These are phyloP conservation scores for Grantiella picta DNA, from an alignment of 2,113 vertebrate species.

Conservation along the genomic window DNA sequence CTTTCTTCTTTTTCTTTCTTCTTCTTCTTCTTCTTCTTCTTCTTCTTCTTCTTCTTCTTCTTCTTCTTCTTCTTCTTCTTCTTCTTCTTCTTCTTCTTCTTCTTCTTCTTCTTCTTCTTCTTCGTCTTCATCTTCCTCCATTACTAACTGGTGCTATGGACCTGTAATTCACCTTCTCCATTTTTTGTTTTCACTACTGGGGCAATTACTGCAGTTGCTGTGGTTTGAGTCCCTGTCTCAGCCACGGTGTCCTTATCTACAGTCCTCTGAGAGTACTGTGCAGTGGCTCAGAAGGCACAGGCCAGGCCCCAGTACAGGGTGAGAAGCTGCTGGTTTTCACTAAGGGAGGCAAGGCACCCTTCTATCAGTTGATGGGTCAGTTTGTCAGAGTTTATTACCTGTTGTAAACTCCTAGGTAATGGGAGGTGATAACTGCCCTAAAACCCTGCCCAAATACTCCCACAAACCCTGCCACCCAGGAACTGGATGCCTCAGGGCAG, in stretches of 20 bases:
- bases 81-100: neutral
- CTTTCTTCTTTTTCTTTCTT: neutral
- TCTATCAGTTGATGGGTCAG: neutral
- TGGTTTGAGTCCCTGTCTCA: neutral
- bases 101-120: too few relatives aligned
- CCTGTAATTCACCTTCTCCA: neutral
- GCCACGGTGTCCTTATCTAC: neutral
- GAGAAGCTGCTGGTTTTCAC: neutral
- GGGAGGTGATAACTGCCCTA: neutral
- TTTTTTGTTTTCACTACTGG: neutral
- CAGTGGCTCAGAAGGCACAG: neutral
- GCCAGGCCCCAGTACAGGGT: neutral
- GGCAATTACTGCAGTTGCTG: neutral
- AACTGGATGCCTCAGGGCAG: neutral
- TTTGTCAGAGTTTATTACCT: neutral
- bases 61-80: neutral
- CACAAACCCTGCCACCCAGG: neutral
- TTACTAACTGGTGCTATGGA: neutral
- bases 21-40: too few relatives aligned
- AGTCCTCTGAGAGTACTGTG: neutral
- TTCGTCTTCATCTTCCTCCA: neutral
- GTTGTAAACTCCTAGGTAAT: neutral
- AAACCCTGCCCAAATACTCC: neutral
- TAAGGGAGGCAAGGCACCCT: neutral
- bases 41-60: too few relatives aligned